Evolutionary conservation across 2,797 vertebrate genomes (phyloP).

Genomic region (Trichosurus vulpecula): DNA sequence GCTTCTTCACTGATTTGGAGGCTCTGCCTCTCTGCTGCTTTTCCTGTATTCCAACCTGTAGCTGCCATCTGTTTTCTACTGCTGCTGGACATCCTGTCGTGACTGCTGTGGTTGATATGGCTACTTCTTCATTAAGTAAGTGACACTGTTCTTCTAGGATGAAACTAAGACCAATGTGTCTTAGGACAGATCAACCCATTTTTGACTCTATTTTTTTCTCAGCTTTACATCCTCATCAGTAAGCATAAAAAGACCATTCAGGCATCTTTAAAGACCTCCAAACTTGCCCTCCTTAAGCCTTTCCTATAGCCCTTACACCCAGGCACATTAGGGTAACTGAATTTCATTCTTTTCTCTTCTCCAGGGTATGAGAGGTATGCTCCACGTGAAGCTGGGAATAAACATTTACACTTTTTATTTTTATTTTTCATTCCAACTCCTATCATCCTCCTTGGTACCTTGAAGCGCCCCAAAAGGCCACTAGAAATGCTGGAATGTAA

Average conservation of each 20-base stretch:
- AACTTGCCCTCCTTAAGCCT: not conserved
- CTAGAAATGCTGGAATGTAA: not conserved
- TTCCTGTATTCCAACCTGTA: not conserved
- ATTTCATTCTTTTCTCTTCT: not conserved
- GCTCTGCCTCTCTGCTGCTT: not conserved
- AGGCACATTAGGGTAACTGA: not conserved
- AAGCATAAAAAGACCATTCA: not conserved
- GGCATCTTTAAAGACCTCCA: not conserved
- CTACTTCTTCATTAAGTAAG: not conserved
- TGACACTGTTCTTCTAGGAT: not conserved
- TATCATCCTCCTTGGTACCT: not conserved
- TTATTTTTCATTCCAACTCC: not conserved
- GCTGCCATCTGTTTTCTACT: not conserved
- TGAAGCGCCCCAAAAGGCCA: not conserved
- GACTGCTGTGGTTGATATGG: not conserved
- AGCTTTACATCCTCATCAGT: not conserved
- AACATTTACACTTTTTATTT: not conserved
- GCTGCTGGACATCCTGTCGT: not conserved
- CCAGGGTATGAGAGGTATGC: not conserved
- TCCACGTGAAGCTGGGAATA: not conserved
- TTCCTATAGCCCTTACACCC: not conserved
- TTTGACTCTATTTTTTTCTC: not conserved
- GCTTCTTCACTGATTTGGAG: not conserved
- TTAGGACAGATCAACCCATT: not conserved
- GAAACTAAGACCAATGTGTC: not conserved